These are phyloP conservation scores for Drosophila austrosaltans DNA, from an alignment of 2,888 invertebrate genomes.

Conservation along the genomic window DNA sequence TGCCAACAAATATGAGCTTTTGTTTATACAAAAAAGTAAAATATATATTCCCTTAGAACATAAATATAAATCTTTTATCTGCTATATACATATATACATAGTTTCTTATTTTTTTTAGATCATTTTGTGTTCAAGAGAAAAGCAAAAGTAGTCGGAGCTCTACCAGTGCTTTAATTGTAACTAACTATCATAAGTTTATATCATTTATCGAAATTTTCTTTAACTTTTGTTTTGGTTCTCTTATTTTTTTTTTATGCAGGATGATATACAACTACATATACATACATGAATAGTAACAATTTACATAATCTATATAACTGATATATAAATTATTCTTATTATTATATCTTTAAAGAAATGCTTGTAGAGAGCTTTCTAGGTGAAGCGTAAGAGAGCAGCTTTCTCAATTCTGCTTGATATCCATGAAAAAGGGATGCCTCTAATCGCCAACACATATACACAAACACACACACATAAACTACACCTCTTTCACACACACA, in stretches of 20 bases:
- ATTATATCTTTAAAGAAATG: slow-evolving; percentile 4
- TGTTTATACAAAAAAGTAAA: slow-evolving; percentile 37
- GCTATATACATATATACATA: background rate
- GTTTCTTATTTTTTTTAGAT: background rate
- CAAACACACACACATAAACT: background rate
- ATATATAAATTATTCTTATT: slow-evolving; percentile 20
- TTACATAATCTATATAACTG: slow-evolving; percentile 3
- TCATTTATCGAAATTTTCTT: background rate
- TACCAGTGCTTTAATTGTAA: slow-evolving; percentile 3
- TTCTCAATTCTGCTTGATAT: background rate
- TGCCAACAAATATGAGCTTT: slow-evolving; percentile 44
- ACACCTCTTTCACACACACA: slow-evolving; percentile 7
- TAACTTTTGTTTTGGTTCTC: background rate
- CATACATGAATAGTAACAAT: background rate
- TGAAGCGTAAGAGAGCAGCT: slow-evolving; percentile 7
- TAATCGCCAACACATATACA: background rate
- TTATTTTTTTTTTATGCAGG: slow-evolving; percentile 12
- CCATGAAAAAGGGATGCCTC: slow-evolving; percentile 3
- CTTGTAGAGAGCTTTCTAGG: slow-evolving; percentile 12
- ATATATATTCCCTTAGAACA: background rate
- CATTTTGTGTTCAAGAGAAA: background rate
- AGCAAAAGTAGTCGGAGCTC: slow-evolving; percentile 6
- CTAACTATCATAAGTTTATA: slow-evolving; percentile 6
- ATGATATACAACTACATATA: slow-evolving; percentile 24
- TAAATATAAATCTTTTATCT: background rate